Base-by-base conservation (phyloP, 2,888 invertebrate species). In the Heliconius ismenius region DNA sequence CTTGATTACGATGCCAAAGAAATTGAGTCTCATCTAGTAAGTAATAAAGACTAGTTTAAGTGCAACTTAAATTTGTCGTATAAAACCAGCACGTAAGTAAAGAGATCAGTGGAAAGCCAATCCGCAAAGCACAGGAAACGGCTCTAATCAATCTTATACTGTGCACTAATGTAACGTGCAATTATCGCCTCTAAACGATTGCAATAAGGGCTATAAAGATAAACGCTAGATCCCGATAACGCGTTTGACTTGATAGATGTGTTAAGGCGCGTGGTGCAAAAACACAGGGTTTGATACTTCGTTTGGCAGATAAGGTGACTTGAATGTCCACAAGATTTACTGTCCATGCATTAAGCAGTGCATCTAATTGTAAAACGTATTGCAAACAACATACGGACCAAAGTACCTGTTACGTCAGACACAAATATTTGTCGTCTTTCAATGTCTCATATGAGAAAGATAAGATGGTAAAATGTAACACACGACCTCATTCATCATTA, bases 101-200 rank as follows among this genome's bases (percentile, higher is more conserved):
- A 85, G 84, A 84, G 87, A 85, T 82, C 86, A 85, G 84, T 86
- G 83, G 85, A 86, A 87, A 86, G 86, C 83, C 82, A 79, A 81
- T 85, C 85, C 83, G 81, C 79, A 79, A 83, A 80, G 82, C 81
- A 83, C 85, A 88, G 83, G 83, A 83, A 84, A 86, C 87, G 83
- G 81, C 81, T 82, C 83, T 85, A 85, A 87, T 88, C 85, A 86
- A 85, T 85, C 84, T 86, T 82, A 78, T 80, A 76, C 80, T 78
- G 73, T 75, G 58, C 73, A 80, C 77, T 68, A 75, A 76, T 64
- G 69, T 75, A 76, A 81, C 79, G 76, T 76, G 78, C 81, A 76
- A 82, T 82, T 81, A 81, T 82, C 80, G 58, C 78, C 82, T 76
- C 64, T 82, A 82, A 81, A 26, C 36, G 28, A 39, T 67, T n/a